Evolutionary conservation across 1,140 invertebrate species (phyloP), one percentile per base, ranked within the genome.

Genomic region (Lordiphosa collinella): DNA sequence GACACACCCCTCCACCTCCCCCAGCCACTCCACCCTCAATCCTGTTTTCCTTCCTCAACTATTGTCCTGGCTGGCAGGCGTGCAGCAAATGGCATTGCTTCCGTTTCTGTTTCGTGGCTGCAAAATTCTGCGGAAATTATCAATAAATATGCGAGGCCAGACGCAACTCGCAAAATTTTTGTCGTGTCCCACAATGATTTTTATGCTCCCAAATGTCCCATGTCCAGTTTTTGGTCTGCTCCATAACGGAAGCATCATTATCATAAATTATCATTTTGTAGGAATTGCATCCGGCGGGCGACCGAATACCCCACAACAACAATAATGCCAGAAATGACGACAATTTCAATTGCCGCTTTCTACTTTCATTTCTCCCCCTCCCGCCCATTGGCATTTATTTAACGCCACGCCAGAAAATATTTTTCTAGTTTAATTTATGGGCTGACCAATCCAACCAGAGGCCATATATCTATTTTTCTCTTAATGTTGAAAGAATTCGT

Each of bases 231-330:
- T 74, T 60, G 38, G 22, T 25, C 22, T 43, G 52, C 52, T 59
- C 64, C 62, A 80, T 62, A 82, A 55, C 79, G 85, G 85, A 87
- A 87, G 85, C 79, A 87, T 87, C 85, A 87, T 87, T 87, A 87
- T 87, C 85, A 87, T 87, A 87, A 87, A 87, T 87, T 87, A 87
- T 87, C 85, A 87, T 87, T 87, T 87, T 87, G 85, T 87, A 85
- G 84, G 85, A 87, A 87, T 87, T 87, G 79, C 85, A 82, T 87
- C 85, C 85, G 85, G 32, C 65, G 40, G 55, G 38, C 41, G 52
- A 50, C 57, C 61, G 71, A 76, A 58, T 68, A 67, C 38, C 75
- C 70, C 43, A 52, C 67, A 62, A 52, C 65, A 66, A 31, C 60
- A 63, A 14, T 49, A 40, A 38, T 34, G 35, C 7, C 57, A 60